Percentiles rank a stretch among this genome's conserved stretches.
phyloP scores from a whole-genome alignment of 2,888 invertebrate species.

The Eupithecia pulchellata region DNA sequence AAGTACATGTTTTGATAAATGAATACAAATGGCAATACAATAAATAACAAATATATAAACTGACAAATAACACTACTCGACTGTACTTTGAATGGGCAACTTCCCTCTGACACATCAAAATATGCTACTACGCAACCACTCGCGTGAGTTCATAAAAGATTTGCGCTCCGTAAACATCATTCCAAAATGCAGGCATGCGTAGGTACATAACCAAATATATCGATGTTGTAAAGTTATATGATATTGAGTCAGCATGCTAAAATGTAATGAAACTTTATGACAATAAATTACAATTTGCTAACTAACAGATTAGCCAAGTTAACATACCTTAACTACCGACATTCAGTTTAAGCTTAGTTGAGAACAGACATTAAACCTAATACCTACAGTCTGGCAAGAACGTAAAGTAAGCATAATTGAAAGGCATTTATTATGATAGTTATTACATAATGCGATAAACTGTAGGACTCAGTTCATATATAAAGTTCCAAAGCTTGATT shows the following conservation, averaged over 20 bases:
- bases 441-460: slow-evolving; percentile 39
- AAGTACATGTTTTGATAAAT: no score
- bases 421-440: slow-evolving; percentile 36
- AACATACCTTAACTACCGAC: not conserved
- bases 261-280: slow-evolving; percentile 19
- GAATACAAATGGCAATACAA: no score
- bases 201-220: not conserved
- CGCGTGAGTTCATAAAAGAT: no score
- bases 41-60: no score
- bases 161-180: no score
- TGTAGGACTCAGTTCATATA: not conserved
- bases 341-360: slow-evolving; percentile 19
- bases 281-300: slow-evolving; percentile 34
- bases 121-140: no score
- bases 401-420: slow-evolving; percentile 35
- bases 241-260: slow-evolving; percentile 1
- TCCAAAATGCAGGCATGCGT: not conserved
- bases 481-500: slow-evolving; percentile 35
- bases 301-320: slow-evolving; percentile 35
- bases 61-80: no score
- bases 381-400: slow-evolving; percentile 31
- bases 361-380: slow-evolving; percentile 35
- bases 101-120: no score
- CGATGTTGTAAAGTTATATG: not conserved
- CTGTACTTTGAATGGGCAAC: no score